Conservation (phyloP, 2,888 invertebrate genomes). For the Exocentrus adspersus region DNA sequence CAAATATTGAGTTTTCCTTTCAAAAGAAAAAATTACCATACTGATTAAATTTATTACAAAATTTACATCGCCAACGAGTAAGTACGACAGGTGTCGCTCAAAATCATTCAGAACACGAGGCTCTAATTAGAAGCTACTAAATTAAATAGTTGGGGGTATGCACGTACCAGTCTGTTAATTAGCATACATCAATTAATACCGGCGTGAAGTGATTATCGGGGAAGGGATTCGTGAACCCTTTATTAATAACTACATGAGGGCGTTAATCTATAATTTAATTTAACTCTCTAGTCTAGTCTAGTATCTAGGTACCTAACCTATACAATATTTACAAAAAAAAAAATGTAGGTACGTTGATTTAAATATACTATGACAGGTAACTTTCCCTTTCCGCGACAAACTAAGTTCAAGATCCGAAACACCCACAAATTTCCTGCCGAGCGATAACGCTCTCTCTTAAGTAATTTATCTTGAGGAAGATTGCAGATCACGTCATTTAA, state of each 20-base stretch:
- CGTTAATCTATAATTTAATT: neutral
- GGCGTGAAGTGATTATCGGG: neutral
- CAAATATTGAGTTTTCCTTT: too few species aligned
- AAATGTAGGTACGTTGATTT: too few species aligned
- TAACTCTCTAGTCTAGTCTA: neutral
- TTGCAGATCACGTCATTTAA: neutral
- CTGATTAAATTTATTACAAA: too few species aligned
- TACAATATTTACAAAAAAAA: neutral
- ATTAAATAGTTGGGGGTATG: constrained; percentile 1
- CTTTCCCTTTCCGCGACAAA: neutral
- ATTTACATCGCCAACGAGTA: neutral
- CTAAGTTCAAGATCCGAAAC: neutral
- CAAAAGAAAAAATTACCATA: too few species aligned
- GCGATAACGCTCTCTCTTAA: neutral
- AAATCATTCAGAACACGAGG: neutral
- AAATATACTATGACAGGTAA: too few species aligned
- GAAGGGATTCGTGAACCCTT: neutral
- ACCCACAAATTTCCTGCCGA: neutral
- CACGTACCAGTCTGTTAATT: neutral
- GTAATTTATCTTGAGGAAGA: neutral
- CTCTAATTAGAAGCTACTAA: neutral
- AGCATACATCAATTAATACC: neutral
- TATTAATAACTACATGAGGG: neutral
- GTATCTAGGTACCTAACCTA: neutral
- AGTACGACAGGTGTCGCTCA: neutral